Evolutionary conservation across 1,140 invertebrate genomes (phyloP).

Genomic region (Dendroctonus ponderosae): DNA sequence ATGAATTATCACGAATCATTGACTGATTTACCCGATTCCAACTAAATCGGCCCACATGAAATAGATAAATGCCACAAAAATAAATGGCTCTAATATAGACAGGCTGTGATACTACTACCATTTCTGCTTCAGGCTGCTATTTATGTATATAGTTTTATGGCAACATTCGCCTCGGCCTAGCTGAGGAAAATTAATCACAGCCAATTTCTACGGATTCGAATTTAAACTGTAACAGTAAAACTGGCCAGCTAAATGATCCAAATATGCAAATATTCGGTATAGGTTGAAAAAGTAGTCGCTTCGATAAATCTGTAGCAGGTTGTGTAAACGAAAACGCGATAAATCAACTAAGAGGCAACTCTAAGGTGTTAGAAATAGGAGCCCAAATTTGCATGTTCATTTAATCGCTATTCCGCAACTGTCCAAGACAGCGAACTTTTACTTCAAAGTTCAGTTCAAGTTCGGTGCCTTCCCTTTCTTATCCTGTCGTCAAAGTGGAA

Average conservation of each 20-base stretch:
- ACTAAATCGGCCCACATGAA: neutral
- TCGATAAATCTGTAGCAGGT: neutral
- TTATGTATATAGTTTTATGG: neutral
- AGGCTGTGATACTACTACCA: neutral
- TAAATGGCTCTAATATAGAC: slow-evolving; percentile 3
- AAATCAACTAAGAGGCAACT: no score
- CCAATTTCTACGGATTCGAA: slow-evolving; percentile 1
- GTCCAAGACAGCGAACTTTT: no score
- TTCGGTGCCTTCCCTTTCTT: no score
- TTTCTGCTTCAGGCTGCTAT: neutral
- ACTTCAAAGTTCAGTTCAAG: no score
- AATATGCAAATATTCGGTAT: slow-evolving; percentile 4
- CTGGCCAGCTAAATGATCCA: slow-evolving; percentile 2
- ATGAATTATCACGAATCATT: slow-evolving; percentile 1
- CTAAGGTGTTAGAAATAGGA: no score
- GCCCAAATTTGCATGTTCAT: no score
- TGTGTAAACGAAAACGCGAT: no score
- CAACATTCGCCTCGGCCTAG: neutral
- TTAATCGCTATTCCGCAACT: no score
- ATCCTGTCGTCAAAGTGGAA: no score
- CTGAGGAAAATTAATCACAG: slow-evolving; percentile 9
- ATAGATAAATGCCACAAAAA: slow-evolving; percentile 12
- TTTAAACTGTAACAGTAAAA: slow-evolving; percentile 14
- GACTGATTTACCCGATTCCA: neutral
- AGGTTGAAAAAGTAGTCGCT: neutral